These are phyloP conservation scores for Neoniphon sammara DNA, from an alignment of 2,797 vertebrate genomes.

Conservation along the genomic window DNA sequence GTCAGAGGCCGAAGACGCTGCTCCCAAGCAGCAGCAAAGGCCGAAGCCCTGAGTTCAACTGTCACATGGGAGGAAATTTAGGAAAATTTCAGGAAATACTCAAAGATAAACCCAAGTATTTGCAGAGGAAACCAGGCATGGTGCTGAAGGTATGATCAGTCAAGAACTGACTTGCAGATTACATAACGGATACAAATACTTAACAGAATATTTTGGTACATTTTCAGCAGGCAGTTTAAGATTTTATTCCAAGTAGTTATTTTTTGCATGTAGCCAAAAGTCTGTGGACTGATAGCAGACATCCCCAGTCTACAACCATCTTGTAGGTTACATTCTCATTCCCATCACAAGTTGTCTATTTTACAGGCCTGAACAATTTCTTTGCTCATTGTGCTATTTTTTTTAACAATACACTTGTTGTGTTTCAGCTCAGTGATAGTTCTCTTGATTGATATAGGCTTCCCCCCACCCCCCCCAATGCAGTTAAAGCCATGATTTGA, in stretches of 20 bases:
- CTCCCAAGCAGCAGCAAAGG: conserved; percentile 3
- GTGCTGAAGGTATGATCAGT: conserved; percentile 60
- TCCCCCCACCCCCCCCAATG: too few relatives aligned
- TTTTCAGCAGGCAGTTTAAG: too few relatives aligned
- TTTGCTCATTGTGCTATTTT: too few relatives aligned
- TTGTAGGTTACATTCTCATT: too few relatives aligned
- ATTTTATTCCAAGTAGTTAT: too few relatives aligned
- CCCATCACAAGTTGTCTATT: too few relatives aligned
- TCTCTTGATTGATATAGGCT: not conserved
- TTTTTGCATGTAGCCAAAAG: too few relatives aligned
- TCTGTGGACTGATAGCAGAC: too few relatives aligned
- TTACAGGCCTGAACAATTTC: too few relatives aligned
- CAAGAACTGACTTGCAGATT: not conserved
- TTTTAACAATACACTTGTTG: too few relatives aligned
- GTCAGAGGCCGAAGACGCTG: conserved; percentile 47
- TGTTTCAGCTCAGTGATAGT: not conserved
- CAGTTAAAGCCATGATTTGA: not conserved
- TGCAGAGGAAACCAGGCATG: conserved; percentile 65
- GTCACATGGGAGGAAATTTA: conserved; percentile 53
- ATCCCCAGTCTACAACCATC: too few relatives aligned
- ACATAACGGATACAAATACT: not conserved
- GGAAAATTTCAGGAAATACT: conserved; percentile 66
- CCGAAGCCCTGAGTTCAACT: conserved; percentile 62
- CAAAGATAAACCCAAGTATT: conserved; percentile 70
- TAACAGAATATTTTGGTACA: too few relatives aligned